phyloP scores from a whole-genome alignment of 2,113 vertebrate genomes.

The Elaphurus davidianus region DNA sequence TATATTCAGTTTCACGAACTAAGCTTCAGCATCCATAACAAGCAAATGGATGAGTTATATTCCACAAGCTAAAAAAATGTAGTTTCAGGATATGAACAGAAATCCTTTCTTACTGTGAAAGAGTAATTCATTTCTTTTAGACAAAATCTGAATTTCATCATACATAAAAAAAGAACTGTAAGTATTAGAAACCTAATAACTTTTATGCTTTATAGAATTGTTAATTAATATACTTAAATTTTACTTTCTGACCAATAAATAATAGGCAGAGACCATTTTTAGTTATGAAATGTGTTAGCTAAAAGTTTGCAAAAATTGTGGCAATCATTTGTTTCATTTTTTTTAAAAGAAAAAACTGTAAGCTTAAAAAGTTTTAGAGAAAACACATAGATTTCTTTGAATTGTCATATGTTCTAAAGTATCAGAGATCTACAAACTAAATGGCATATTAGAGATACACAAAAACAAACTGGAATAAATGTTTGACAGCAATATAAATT shows the following conservation, averaged over 20 bases:
- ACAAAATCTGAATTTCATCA: background rate
- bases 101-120: constrained; percentile 6
- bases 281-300: background rate
- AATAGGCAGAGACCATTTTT: background rate
- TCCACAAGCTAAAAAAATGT: background rate
- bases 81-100: constrained; percentile 4
- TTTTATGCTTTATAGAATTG: background rate
- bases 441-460: background rate
- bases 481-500: background rate
- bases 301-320: background rate
- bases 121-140: background rate
- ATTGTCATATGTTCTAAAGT: background rate
- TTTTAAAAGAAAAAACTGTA: background rate
- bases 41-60: constrained; percentile 40
- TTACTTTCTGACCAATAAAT: background rate
- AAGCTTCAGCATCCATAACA: constrained; percentile 14
- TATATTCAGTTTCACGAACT: constrained; percentile 8
- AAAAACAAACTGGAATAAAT: constrained; percentile 18
- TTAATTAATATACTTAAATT: background rate
- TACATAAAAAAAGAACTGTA: background rate
- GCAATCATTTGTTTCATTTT: background rate
- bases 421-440: background rate
- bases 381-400: background rate
- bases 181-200: background rate
- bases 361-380: background rate